phyloP scores from a whole-genome alignment of 2,797 vertebrate genomes.

The Babyrousa celebensis region DNA sequence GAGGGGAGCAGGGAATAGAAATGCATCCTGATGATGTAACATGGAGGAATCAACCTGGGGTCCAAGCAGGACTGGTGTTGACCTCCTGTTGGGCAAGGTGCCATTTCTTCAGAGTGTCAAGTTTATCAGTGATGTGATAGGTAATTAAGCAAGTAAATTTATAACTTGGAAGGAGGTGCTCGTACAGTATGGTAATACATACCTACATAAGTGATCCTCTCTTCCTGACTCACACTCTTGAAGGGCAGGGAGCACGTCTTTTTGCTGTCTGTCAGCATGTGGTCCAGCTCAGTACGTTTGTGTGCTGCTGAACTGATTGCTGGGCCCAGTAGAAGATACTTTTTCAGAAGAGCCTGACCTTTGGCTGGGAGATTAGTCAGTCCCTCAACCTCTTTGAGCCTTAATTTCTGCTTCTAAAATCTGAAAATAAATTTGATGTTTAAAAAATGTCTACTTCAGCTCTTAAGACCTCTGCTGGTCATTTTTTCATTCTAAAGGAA shows the following conservation, averaged over 20 bases:
- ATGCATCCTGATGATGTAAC: neutral
- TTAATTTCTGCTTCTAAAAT: slow-evolving; percentile 49
- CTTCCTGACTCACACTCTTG: neutral
- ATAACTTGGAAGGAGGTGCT: neutral
- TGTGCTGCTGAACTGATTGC: slow-evolving; percentile 4
- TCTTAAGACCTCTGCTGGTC: neutral
- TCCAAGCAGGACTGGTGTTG: neutral
- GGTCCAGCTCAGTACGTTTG: neutral
- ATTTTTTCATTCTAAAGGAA: slow-evolving; percentile 55
- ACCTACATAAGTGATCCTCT: neutral
- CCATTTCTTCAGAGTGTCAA: neutral
- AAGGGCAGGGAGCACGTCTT: neutral
- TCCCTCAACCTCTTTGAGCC: neutral
- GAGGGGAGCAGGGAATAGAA: neutral
- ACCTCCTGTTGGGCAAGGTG: neutral
- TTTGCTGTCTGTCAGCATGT: neutral
- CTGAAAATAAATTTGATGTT: slow-evolving; percentile 28
- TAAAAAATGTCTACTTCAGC: neutral
- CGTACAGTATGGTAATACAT: neutral
- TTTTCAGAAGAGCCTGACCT: neutral
- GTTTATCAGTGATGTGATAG: neutral
- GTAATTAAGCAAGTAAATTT: neutral
- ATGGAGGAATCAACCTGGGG: neutral
- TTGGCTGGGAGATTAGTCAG: neutral
- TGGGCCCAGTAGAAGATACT: neutral